Evolutionary conservation across 2,888 invertebrate genomes (phyloP).

Genomic region (Chalcis sispes): DNA sequence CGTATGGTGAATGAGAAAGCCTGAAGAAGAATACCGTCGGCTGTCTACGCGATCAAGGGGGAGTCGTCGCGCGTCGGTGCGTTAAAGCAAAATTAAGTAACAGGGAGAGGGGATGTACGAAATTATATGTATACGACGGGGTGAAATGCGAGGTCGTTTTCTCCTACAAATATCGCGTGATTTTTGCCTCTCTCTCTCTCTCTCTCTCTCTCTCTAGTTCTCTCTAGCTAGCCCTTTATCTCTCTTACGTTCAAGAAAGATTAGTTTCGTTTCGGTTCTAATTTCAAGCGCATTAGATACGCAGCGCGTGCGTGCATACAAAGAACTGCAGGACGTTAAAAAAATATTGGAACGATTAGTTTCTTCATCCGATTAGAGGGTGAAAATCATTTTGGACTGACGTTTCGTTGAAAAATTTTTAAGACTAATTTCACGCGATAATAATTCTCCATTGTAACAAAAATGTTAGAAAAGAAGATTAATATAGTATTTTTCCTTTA

Average conservation of each 20-base stretch:
- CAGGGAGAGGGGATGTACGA: background rate
- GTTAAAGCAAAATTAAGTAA: constrained; percentile 34
- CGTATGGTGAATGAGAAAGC: background rate
- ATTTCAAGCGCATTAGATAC: constrained; percentile 49
- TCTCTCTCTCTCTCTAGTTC: background rate
- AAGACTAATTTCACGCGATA: no score
- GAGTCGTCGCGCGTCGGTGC: background rate
- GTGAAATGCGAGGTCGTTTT: constrained; percentile 24
- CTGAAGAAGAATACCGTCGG: background rate
- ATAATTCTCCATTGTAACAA: no score
- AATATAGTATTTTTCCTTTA: no score
- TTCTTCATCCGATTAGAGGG: constrained; percentile 11
- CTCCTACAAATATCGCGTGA: background rate
- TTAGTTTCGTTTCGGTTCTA: constrained; percentile 57
- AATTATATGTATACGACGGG: background rate
- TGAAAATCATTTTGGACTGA: constrained; percentile 7
- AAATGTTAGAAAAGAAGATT: no score
- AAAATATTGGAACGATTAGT: constrained; percentile 36
- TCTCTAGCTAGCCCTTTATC: background rate
- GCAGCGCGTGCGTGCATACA: constrained; percentile 9
- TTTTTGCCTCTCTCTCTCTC: background rate
- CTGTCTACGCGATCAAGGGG: background rate
- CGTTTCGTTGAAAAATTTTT: no score
- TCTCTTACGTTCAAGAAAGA: constrained; percentile 24
- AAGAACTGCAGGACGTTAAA: background rate